phyloP scores from a whole-genome alignment of 2,113 vertebrate genomes.

The Panthera tigris region DNA sequence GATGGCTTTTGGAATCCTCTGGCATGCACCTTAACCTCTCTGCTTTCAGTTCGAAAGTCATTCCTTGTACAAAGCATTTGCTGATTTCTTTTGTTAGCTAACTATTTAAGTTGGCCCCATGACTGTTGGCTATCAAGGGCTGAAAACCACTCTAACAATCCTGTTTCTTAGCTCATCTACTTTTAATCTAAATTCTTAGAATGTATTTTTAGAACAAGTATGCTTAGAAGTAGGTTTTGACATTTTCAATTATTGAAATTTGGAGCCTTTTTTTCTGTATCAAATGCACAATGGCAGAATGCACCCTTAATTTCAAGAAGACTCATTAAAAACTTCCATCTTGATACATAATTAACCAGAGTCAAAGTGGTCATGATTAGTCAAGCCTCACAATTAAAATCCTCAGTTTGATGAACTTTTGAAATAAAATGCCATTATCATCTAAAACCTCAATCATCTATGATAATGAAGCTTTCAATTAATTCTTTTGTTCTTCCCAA shows the following conservation, averaged over 20 bases:
- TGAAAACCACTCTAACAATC: not conserved
- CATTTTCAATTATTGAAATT: slow-evolving; percentile 68
- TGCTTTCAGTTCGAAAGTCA: not conserved
- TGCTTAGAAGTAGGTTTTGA: slow-evolving; percentile 72
- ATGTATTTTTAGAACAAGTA: slow-evolving; percentile 61
- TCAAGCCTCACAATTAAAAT: slow-evolving; percentile 75
- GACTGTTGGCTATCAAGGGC: not conserved
- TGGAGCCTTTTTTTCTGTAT: slow-evolving; percentile 23
- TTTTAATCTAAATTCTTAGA: slow-evolving; percentile 54
- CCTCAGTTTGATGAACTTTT: slow-evolving; percentile 72
- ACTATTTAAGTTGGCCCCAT: not conserved
- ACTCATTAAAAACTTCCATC: slow-evolving; percentile 71
- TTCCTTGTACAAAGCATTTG: not conserved
- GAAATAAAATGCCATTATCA: slow-evolving; percentile 74
- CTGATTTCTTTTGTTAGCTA: not conserved
- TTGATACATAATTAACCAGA: slow-evolving; percentile 65
- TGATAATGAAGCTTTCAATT: slow-evolving; percentile 71
- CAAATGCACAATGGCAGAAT: slow-evolving; percentile 59
- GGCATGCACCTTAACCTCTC: not conserved
- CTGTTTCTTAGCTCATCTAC: not conserved
- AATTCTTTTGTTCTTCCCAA: slow-evolving; percentile 73
- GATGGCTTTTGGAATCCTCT: not conserved
- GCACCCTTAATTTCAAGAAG: slow-evolving; percentile 65
- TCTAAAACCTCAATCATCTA: slow-evolving; percentile 60
- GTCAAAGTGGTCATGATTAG: slow-evolving; percentile 71